phyloP scores from a whole-genome alignment of 2,113 vertebrate genomes.

The Upupa epops region DNA sequence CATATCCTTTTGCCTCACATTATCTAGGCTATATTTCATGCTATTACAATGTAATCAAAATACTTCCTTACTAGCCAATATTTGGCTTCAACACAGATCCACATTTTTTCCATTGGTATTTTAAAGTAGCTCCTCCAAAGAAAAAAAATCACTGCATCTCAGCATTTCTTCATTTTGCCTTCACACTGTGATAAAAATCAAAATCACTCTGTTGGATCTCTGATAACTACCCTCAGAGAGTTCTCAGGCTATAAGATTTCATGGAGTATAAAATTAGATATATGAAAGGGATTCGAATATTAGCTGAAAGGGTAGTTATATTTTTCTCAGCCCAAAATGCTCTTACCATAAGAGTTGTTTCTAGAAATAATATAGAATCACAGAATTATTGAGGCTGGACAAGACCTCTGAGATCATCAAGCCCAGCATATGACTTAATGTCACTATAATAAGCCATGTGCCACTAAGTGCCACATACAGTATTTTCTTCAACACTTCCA shows the following conservation, averaged over 20 bases:
- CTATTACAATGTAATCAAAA: slow-evolving; percentile 65
- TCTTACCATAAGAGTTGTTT: background rate
- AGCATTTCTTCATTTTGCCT: slow-evolving; percentile 23
- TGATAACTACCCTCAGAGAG: slow-evolving; percentile 12
- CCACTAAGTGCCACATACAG: too few relatives aligned
- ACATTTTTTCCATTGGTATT: slow-evolving; percentile 45
- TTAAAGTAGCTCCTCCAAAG: slow-evolving; percentile 48
- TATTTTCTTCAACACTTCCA: too few relatives aligned
- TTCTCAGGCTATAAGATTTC: slow-evolving; percentile 63
- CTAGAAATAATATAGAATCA: background rate
- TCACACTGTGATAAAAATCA: slow-evolving; percentile 21
- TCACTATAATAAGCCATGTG: too few relatives aligned
- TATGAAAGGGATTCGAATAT: slow-evolving; percentile 33
- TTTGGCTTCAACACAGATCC: slow-evolving; percentile 27
- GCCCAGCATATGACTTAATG: too few relatives aligned
- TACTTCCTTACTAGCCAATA: slow-evolving; percentile 52
- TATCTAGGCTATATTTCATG: slow-evolving; percentile 66
- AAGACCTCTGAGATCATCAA: too few relatives aligned
- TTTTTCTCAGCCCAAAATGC: slow-evolving; percentile 23
- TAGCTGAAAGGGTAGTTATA: background rate
- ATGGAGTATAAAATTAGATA: slow-evolving; percentile 44
- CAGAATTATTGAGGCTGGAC: too few relatives aligned
- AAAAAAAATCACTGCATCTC: background rate
- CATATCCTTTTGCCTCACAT: slow-evolving; percentile 63
- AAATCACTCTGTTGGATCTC: slow-evolving; percentile 15